A percentile compares a stretch with the other conserved stretches of the same genome.
phyloP scores from a whole-genome alignment of 2,888 invertebrate species.

The Drosophila eohydei region DNA sequence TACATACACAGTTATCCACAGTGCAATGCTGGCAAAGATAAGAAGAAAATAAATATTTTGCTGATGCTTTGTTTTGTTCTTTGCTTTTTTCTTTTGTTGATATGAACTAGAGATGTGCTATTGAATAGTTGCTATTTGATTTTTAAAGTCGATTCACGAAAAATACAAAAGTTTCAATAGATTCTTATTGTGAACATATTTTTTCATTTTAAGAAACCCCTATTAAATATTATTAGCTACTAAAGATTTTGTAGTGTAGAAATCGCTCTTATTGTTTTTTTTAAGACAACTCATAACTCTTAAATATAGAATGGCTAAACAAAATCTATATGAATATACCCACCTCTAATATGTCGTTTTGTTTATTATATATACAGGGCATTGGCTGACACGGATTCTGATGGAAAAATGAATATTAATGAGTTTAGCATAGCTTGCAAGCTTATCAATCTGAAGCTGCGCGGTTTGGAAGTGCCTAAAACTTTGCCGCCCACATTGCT shows the following conservation, averaged over 20 bases:
- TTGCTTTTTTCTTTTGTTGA: constrained; percentile 21
- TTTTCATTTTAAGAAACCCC: not conserved
- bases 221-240: too few species aligned
- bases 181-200: too few species aligned
- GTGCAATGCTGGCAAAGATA: constrained; percentile 38
- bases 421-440: constrained; percentile 99
- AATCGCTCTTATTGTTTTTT: not conserved
- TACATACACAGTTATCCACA: constrained; percentile 32
- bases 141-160: not conserved
- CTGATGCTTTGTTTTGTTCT: constrained; percentile 32
- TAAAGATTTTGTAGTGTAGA: not conserved
- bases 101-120: constrained; percentile 22
- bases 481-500: constrained; percentile 91
- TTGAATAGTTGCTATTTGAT: not conserved
- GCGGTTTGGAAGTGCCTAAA: constrained; percentile 96
- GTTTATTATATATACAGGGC: constrained; percentile 86
- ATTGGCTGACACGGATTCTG: constrained; percentile 97
- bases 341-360: constrained; percentile 26
- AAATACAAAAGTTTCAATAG: not conserved
- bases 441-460: constrained; percentile 95
- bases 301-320: too few species aligned
- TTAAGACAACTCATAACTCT: too few species aligned
- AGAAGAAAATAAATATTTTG: constrained; percentile 25
- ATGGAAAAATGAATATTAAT: constrained; percentile 97
- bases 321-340: not conserved